Percentiles rank a stretch among this genome's conserved stretches.
phyloP scores from a whole-genome alignment of 2,113 vertebrate genomes.

The Neoarius graeffei region DNA sequence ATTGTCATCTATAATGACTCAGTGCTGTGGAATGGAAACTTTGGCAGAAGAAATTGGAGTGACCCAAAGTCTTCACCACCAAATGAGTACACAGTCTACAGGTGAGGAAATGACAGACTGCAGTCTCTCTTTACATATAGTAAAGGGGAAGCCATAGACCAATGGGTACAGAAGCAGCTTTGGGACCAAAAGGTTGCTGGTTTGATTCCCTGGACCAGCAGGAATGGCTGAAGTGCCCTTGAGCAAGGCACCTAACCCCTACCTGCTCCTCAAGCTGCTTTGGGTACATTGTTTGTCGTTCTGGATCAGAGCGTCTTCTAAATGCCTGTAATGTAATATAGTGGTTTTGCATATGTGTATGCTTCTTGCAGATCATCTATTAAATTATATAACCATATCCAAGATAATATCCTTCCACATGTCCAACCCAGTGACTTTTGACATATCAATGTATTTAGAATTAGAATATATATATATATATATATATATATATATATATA shows the following conservation, averaged over 20 bases:
- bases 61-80: constrained; percentile 77
- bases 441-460: neutral
- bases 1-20: constrained; percentile 87
- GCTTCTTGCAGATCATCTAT: neutral
- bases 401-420: neutral
- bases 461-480: too few species aligned
- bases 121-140: neutral
- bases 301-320: too few species aligned
- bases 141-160: too few species aligned
- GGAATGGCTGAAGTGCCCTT: too few species aligned
- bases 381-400: neutral
- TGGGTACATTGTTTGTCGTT: too few species aligned
- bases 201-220: too few species aligned
- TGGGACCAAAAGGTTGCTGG: too few species aligned
- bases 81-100: constrained; percentile 87
- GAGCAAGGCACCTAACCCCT: too few species aligned
- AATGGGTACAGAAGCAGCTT: too few species aligned
- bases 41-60: constrained; percentile 83
- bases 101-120: constrained; percentile 69
- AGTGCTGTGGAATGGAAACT: constrained; percentile 89
- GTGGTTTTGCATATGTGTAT: neutral
- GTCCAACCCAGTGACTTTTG: neutral
- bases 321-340: too few species aligned
- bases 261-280: too few species aligned
- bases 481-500: too few species aligned